Conservation (phyloP, 1,140 invertebrate genomes). For the Battus philenor region DNA sequence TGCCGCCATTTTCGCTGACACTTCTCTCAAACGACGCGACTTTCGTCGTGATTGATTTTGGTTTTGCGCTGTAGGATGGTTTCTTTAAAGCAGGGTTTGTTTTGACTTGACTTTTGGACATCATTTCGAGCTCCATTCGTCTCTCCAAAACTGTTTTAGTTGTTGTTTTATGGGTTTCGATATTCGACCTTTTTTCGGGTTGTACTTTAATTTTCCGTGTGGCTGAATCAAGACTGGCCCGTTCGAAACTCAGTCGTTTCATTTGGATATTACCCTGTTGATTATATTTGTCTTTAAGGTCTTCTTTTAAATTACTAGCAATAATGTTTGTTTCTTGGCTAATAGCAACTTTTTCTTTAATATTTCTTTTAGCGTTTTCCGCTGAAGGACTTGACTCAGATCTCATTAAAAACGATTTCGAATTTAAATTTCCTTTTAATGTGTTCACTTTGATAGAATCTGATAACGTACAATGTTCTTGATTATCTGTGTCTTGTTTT, state of each 20-base stretch:
- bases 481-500: constrained; percentile 32
- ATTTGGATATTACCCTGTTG: constrained; percentile 58
- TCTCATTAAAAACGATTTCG: constrained; percentile 32
- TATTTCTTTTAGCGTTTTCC: constrained; percentile 25
- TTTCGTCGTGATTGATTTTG: constrained; percentile 58
- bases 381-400: constrained; percentile 38
- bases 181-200: constrained; percentile 27
- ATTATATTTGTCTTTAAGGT: constrained; percentile 18
- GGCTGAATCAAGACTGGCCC: constrained; percentile 69
- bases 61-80: constrained; percentile 36
- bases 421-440: constrained; percentile 41
- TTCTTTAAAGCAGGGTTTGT: constrained; percentile 35
- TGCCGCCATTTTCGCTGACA: constrained; percentile 35
- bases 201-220: constrained; percentile 49
- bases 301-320: constrained; percentile 19
- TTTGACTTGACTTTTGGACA: constrained; percentile 50
- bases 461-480: constrained; percentile 35
- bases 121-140: constrained; percentile 66
- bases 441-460: constrained; percentile 42
- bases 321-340: constrained; percentile 14
- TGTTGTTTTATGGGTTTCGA: constrained; percentile 37
- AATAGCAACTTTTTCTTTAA: constrained; percentile 20
- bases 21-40: constrained; percentile 56
- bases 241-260: constrained; percentile 68
- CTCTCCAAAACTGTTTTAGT: constrained; percentile 69